Evolutionary conservation across 1,140 invertebrate genomes (phyloP).

Genomic region (Carcinoscorpius rotundicauda): DNA sequence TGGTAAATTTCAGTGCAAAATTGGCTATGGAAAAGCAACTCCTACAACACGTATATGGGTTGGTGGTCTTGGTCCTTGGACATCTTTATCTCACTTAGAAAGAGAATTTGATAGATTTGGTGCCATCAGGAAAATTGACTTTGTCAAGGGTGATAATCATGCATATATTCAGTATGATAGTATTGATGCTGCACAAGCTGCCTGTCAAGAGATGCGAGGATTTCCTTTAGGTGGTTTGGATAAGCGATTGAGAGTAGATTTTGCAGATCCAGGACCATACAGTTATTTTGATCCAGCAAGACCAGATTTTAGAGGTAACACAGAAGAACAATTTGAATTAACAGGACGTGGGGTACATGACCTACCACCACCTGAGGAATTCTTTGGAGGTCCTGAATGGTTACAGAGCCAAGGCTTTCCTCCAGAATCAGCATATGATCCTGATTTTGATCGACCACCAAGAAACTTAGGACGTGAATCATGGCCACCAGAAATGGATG

Average conservation of each 20-base stretch:
- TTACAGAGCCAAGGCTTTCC: too few relatives aligned
- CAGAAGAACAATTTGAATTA: too few relatives aligned
- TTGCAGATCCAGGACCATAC: constrained; percentile 65
- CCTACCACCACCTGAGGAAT: too few relatives aligned
- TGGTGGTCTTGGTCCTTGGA: constrained; percentile 91
- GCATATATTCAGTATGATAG: constrained; percentile 94
- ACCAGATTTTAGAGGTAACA: constrained; percentile 8
- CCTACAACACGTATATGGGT: constrained; percentile 95
- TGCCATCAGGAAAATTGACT: constrained; percentile 96
- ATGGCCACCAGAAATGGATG: too few relatives aligned
- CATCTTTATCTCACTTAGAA: constrained; percentile 78
- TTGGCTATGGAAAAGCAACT: constrained; percentile 96
- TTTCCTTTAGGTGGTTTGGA: constrained; percentile 84
- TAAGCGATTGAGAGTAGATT: constrained; percentile 74
- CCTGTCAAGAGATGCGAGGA: constrained; percentile 93
- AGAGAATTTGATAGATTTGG: constrained; percentile 96
- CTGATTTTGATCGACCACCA: too few relatives aligned
- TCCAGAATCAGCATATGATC: too few relatives aligned
- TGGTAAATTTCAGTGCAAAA: constrained; percentile 97
- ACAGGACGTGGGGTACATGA: too few relatives aligned
- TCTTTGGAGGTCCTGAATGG: too few relatives aligned
- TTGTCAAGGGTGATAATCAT: constrained; percentile 80
- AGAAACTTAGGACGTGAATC: too few relatives aligned
- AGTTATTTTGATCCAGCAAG: constrained; percentile 19
- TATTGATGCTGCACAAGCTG: constrained; percentile 89